A percentile compares a stretch with the other conserved stretches of the same genome.
Evolutionary conservation across 2,797 vertebrate genomes (phyloP).

Genomic region (Micropoecilia bifurca): DNA sequence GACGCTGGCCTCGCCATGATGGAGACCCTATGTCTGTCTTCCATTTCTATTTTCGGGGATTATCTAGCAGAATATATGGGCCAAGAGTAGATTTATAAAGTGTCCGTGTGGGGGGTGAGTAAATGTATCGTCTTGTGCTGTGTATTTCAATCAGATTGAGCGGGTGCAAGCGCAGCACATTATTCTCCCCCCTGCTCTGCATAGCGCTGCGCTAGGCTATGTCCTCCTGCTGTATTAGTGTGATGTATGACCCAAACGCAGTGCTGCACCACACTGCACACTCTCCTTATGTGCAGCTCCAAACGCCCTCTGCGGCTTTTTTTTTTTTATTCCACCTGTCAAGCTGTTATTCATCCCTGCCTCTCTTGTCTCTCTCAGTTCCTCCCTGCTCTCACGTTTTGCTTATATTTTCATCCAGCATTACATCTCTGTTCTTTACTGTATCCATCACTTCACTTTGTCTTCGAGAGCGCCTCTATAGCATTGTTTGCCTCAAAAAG

Average conservation of each 20-base stretch:
- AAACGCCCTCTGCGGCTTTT: conserved; percentile 66
- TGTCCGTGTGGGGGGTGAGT: conserved; percentile 68
- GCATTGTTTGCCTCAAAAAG: conserved; percentile 56
- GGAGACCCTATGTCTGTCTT: conserved; percentile 50
- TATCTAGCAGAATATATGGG: conserved; percentile 58
- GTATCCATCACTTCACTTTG: conserved; percentile 71
- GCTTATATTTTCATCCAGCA: conserved; percentile 68
- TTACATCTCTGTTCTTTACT: conserved; percentile 66
- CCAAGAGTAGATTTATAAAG: conserved; percentile 73
- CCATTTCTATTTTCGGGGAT: conserved; percentile 55
- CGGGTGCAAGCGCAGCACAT: conserved; percentile 80
- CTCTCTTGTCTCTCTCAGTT: conserved; percentile 36
- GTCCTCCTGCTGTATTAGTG: conserved; percentile 78
- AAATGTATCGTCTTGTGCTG: conserved; percentile 67
- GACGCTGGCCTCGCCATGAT: conserved; percentile 41
- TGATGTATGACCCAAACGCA: conserved; percentile 79
- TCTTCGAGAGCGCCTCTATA: conserved; percentile 43
- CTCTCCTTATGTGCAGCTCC: conserved; percentile 62
- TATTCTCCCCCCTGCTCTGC: conserved; percentile 77
- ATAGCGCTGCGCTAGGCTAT: conserved; percentile 76
- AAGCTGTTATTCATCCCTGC: conserved; percentile 76
- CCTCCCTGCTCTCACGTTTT: conserved; percentile 53
- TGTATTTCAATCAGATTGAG: conserved; percentile 81
- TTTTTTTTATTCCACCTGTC: conserved; percentile 78
- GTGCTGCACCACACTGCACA: conserved; percentile 62